Base-by-base conservation (phyloP, 2,113 vertebrate species). In the Bos indicus region DNA sequence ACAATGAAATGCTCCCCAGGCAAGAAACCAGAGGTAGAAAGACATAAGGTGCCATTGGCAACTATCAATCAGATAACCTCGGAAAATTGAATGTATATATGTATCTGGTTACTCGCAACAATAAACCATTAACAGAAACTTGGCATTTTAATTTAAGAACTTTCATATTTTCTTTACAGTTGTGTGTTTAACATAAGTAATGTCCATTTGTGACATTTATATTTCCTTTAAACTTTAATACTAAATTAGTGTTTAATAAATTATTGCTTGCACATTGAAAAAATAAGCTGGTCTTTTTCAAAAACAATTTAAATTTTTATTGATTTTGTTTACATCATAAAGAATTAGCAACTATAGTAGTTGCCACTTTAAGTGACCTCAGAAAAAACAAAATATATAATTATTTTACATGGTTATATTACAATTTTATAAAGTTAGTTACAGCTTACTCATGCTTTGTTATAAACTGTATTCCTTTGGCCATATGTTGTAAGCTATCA, bases 271-370 rank as follows among this genome's bases (percentile, higher is more conserved):
- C 1, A 9, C 7, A 67, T 21, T 54, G 21, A 96, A 88, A 90
- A 91, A 93, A 77, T 97, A 93, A 90, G 23, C 21, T 95, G 62
- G 28, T 1, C 0, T 51, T 67, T 80, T 93, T 91, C 85, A 48
- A 59, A 74, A 98, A 97, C 60, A 95, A 98, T 97, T 97, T 91
- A 96, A 97, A 93, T 94, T 98, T 98, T 99, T 99, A 99, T 99
- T 99, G 97, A 92, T 88, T 97, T 98, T 96, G 93, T 97, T 98
- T 98, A 98, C 81, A 97, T 57, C 96, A 92, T 56, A 95, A 94
- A 16, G 10, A 88, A 62, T 95, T 54, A 95, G 94, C 94, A 98
- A 98, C 78, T 59, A 94, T 19, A 97, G 28, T 77, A 90, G 57
- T 86, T 98, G 74, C 26, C 97, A 96, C 96, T 98, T 98, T 97